Conservation (phyloP, 2,888 invertebrate genomes). For the Imbricaverruca yamaguchii region DNA sequence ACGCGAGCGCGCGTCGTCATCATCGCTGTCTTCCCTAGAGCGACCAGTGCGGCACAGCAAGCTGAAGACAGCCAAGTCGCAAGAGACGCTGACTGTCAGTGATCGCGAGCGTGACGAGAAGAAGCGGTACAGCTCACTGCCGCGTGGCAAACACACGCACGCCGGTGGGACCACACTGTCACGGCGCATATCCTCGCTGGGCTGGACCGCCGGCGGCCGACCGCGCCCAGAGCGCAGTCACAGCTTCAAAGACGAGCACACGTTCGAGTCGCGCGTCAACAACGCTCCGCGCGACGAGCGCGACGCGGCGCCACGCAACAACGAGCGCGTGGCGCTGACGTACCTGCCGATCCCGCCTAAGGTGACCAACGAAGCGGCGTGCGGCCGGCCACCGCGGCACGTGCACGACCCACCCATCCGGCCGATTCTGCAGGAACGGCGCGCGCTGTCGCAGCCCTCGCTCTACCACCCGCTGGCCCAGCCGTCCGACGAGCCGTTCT, state of each 20-base stretch:
- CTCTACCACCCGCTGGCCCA: neutral
- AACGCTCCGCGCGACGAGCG: too few relatives aligned
- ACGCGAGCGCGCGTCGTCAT: neutral
- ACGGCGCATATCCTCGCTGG: neutral
- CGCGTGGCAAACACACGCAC: neutral
- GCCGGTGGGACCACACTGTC: neutral
- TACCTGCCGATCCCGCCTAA: neutral
- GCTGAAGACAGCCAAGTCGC: constrained; percentile 10
- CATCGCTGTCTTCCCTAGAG: neutral
- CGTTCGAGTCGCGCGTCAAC: too few relatives aligned
- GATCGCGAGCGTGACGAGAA: neutral
- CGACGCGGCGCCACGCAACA: neutral
- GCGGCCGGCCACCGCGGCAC: neutral
- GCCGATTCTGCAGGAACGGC: constrained; percentile 10
- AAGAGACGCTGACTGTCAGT: neutral
- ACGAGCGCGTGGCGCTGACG: neutral
- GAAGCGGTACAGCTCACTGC: neutral
- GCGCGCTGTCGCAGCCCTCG: neutral
- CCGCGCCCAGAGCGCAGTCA: neutral
- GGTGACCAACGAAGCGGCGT: constrained; percentile 1
- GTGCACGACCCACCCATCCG: neutral
- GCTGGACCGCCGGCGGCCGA: neutral
- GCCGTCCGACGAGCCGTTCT: constrained; percentile 4
- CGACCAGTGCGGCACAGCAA: constrained; percentile 6
- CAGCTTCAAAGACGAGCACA: neutral